Percentiles rank a stretch among this genome's conserved stretches.
These are phyloP conservation scores for Terrapene triunguis DNA, from an alignment of 2,113 vertebrate species.

Conservation along the genomic window DNA sequence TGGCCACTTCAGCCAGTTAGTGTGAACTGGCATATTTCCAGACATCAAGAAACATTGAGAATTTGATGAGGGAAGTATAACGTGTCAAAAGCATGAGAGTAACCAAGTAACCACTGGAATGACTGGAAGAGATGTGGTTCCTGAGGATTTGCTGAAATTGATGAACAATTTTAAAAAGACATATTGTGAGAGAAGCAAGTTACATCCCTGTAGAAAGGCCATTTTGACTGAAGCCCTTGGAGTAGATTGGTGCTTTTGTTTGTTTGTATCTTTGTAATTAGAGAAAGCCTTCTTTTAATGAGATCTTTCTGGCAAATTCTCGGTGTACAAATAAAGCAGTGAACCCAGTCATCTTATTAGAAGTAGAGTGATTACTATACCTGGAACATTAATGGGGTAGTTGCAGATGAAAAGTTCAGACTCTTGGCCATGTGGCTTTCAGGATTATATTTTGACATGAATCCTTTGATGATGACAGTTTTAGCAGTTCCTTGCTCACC, in stretches of 20 bases:
- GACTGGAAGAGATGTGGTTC: neutral
- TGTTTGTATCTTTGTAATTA: neutral
- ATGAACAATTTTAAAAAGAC: neutral
- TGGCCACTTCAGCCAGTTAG: conserved; percentile 17
- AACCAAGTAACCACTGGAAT: neutral
- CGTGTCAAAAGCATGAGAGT: neutral
- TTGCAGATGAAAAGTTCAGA: conserved; percentile 96
- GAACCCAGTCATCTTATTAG: neutral
- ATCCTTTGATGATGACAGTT: conserved; percentile 94
- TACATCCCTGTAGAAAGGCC: neutral
- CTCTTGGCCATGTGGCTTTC: conserved; percentile 89
- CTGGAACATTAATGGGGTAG: conserved; percentile 96
- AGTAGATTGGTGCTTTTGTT: neutral
- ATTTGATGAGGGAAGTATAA: neutral
- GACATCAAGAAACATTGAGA: neutral
- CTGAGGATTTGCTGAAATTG: neutral
- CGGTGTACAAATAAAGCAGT: neutral
- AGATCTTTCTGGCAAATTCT: neutral
- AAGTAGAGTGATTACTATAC: conserved; percentile 73
- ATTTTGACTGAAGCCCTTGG: neutral
- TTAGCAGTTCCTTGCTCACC: conserved; percentile 98
- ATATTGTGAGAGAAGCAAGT: neutral
- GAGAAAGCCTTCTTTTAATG: neutral
- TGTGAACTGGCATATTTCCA: neutral
- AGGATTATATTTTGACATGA: conserved; percentile 92